These are phyloP conservation scores for Oxyura jamaicensis DNA, from an alignment of 2,113 vertebrate genomes.

Conservation along the genomic window DNA sequence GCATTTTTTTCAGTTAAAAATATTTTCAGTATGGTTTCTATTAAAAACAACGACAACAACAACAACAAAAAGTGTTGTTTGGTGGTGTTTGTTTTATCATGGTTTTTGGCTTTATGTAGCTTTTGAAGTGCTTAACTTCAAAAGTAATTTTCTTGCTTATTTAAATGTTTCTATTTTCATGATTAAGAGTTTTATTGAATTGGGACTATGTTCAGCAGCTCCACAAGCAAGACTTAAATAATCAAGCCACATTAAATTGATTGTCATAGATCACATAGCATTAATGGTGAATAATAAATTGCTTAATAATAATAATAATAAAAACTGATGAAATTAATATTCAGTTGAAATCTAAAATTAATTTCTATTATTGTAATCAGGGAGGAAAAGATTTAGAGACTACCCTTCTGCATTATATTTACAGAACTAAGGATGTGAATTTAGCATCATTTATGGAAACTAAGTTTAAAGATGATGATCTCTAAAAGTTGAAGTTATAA, in stretches of 20 bases:
- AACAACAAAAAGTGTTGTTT: no score
- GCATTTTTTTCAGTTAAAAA: background rate
- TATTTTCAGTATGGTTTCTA: background rate
- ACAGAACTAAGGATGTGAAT: background rate
- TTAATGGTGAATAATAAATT: background rate
- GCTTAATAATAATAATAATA: background rate
- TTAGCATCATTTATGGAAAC: background rate
- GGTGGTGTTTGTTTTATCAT: no score
- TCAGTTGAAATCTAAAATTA: background rate
- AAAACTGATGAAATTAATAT: background rate
- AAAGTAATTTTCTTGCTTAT: background rate
- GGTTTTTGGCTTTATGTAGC: background rate
- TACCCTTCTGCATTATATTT: background rate
- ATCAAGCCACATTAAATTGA: background rate
- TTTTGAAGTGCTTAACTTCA: background rate
- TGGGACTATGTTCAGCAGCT: background rate
- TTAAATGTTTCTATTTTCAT: background rate
- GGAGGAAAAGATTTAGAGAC: background rate
- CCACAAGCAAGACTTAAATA: background rate
- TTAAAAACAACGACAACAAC: no score
- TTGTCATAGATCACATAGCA: background rate
- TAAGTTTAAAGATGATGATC: background rate
- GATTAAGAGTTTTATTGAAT: background rate
- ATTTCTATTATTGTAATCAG: background rate
- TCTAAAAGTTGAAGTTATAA: background rate